Base-by-base conservation (phyloP, 1,140 invertebrate species). In the Drosophila guanche region DNA sequence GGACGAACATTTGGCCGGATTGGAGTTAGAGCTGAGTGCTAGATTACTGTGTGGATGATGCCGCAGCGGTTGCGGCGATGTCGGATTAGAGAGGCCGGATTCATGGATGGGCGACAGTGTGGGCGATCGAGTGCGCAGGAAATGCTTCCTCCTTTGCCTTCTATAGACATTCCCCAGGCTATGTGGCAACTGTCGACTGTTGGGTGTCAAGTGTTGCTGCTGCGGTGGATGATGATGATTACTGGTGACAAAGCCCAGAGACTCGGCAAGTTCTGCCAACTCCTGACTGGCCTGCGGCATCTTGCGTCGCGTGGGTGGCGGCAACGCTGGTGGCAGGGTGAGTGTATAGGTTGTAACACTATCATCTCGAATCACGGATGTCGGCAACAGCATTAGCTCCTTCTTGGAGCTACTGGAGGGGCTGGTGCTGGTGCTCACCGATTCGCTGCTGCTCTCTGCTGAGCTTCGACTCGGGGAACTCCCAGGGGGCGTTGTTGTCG, bases 51-150 rank as follows among this genome's bases (percentile, higher is more conserved):
- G 33, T 37, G 33, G 79, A 7, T 55, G 52, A 14, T 76, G 59
- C 14, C 74, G 54, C 93, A 91, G 10, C 91, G 91, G 93, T 72
- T 93, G 92, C 14, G 94, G 94, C 50, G 94, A 95, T 3, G 94
- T 93, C 0, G 95, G 94, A 91, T 95, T 95, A 3, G 95, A 95
- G 2, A 95, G 91, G n/a, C 95, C 95, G 12, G 94, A 95, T 76
- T 95, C 95, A 41, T 94, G 93, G 29, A 95, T 95, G 7, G 95
- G 95, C 29, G 95, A 95, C 43, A 95, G 89, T 33, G 93, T 93
- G 61, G 92, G 93, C n/a, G 92, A 95, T 89, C 89, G 93, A 61
- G 74, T 93, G 78, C 76, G 93, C 89, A 55, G 89, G 80, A 61
- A 93, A 80, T 85, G 93, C 71, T 92, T 93, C 4, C 92, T 72